Conservation (phyloP, 2,888 invertebrate genomes). For the Chydorus sphaericus region DNA sequence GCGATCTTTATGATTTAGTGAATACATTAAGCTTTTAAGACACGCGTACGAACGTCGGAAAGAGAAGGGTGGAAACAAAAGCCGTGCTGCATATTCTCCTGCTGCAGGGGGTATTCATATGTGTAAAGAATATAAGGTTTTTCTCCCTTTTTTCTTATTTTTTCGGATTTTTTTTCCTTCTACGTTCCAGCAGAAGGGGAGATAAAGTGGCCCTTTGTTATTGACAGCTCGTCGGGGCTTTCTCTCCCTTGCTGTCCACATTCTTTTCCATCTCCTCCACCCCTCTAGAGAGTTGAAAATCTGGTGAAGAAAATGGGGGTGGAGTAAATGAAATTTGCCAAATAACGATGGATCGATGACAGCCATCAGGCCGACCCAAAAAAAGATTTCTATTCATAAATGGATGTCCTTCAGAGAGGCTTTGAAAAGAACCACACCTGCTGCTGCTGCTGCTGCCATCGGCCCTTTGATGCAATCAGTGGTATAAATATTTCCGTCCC, state of each 20-base stretch:
- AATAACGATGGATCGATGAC: constrained; percentile 1
- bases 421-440: not conserved
- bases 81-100: not conserved
- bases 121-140: too few species aligned
- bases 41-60: not conserved
- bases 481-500: too few species aligned
- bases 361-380: not conserved
- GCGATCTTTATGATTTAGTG: not conserved
- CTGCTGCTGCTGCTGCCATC: not conserved
- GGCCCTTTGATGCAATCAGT: too few species aligned
- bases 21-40: not conserved
- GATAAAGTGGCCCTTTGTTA: not conserved
- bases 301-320: not conserved
- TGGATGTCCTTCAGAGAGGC: not conserved
- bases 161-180: not conserved
- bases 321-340: not conserved
- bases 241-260: not conserved
- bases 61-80: not conserved
- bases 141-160: not conserved
- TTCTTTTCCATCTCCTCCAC: not conserved
- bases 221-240: not conserved
- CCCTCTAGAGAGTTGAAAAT: not conserved
- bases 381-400: not conserved
- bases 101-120: too few species aligned
- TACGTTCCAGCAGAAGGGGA: not conserved